A percentile compares a stretch with the other conserved stretches of the same genome.
Conservation (phyloP, 35 echinoderm and acorn worm species). For the Apostichopus japonicus region DNA sequence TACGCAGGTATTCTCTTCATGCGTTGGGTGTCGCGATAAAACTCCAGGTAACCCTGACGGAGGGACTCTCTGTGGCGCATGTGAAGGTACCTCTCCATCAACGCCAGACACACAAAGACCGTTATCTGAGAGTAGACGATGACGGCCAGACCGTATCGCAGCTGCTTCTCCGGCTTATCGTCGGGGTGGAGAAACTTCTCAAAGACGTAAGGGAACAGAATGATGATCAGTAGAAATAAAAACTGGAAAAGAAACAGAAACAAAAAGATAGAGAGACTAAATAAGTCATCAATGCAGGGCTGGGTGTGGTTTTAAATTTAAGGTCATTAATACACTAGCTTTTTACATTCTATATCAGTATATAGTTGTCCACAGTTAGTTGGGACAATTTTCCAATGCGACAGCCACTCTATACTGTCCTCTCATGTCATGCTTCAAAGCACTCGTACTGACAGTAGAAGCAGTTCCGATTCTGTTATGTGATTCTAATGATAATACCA, state of each 20-base stretch:
- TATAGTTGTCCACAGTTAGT: background rate
- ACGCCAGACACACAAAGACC: slow-evolving; percentile 10
- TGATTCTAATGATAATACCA: no score
- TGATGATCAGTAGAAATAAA: slow-evolving; percentile 14
- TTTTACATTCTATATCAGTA: background rate
- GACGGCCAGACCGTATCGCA: slow-evolving; percentile 1
- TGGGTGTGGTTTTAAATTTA: background rate
- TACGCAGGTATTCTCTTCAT: slow-evolving; percentile 64
- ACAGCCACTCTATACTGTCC: no score
- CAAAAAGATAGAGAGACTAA: background rate
- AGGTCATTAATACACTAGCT: background rate
- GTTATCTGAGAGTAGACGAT: slow-evolving; percentile 53
- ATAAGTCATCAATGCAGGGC: background rate
- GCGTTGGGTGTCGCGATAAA: slow-evolving; percentile 66
- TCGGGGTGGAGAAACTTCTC: background rate
- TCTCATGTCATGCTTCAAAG: no score
- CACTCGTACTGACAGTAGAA: no score
- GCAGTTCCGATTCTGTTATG: no score
- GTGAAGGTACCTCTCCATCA: slow-evolving; percentile 68
- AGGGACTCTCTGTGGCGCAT: slow-evolving; percentile 56
- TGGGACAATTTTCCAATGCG: no score
- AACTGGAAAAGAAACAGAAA: background rate
- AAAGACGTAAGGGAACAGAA: slow-evolving; percentile 31
- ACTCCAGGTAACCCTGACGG: slow-evolving; percentile 65
- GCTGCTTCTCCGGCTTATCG: background rate